Conservation (phyloP, 2,113 vertebrate species). For the Canis aureus region DNA sequence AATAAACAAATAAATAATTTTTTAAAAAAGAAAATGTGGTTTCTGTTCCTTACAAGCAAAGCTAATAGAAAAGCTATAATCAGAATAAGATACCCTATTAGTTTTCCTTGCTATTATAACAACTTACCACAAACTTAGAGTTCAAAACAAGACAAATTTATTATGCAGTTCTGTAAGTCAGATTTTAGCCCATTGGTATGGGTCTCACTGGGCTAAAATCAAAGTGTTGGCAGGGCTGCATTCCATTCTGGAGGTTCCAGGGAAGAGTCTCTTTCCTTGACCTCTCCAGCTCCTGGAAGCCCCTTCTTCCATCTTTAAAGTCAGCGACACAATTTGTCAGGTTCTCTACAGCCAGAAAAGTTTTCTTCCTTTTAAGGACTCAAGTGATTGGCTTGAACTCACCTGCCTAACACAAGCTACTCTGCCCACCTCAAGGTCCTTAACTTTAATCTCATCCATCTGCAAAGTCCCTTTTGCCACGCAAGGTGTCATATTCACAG, state of each 20-base stretch:
- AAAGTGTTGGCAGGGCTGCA: neutral
- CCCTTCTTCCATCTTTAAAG: neutral
- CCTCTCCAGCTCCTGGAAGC: neutral
- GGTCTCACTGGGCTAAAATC: neutral
- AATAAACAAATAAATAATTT: no score
- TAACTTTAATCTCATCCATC: neutral
- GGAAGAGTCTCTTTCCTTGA: neutral
- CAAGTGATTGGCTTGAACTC: neutral
- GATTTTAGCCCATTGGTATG: neutral
- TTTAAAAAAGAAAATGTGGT: neutral
- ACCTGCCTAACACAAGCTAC: neutral
- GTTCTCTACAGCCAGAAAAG: neutral
- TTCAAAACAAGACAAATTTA: neutral
- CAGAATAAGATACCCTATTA: neutral
- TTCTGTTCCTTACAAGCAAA: slow-evolving; percentile 53
- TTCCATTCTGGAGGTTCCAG: neutral
- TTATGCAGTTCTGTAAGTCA: neutral
- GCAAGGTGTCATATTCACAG: neutral
- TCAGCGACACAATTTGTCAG: neutral
- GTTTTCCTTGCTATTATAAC: slow-evolving; percentile 38
- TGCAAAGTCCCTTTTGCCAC: neutral
- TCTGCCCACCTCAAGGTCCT: neutral
- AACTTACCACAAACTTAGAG: neutral
- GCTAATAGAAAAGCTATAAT: slow-evolving; percentile 24
- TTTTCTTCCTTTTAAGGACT: neutral